These are phyloP conservation scores for Hanleya hanleyi DNA, from an alignment of 2,888 invertebrate species.

Conservation along the genomic window DNA sequence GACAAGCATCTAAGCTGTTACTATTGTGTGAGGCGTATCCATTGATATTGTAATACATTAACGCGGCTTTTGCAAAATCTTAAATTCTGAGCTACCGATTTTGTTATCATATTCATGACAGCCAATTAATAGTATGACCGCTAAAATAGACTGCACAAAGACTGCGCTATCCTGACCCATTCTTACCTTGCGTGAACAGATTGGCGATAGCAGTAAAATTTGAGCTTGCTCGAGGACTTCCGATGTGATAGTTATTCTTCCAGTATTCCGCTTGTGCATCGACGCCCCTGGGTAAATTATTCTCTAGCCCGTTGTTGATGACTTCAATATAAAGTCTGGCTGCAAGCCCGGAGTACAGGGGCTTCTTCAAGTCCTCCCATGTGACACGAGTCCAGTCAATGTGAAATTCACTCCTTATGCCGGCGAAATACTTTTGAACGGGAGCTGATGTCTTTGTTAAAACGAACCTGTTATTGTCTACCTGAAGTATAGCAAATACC, in stretches of 20 bases:
- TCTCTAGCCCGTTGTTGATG: neutral
- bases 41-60: no score
- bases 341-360: slow-evolving; percentile 57
- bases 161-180: no score
- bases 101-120: no score
- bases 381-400: slow-evolving; percentile 53
- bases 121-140: no score
- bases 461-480: neutral
- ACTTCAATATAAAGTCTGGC: slow-evolving; percentile 41
- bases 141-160: no score
- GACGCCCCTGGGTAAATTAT: neutral
- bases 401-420: slow-evolving; percentile 34
- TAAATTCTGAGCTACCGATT: no score
- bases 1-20: no score
- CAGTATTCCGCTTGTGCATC: neutral
- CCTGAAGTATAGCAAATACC: no score
- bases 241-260: neutral
- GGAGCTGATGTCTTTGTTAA: slow-evolving; percentile 19
- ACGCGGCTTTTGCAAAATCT: no score
- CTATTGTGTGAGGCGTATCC: no score
- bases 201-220: neutral
- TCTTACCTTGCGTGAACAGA: neutral
- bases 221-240: neutral
- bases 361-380: slow-evolving; percentile 55
- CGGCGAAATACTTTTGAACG: slow-evolving; percentile 8